phyloP scores from a whole-genome alignment of 2,888 invertebrate species.

The Podotricha telesiphe region DNA sequence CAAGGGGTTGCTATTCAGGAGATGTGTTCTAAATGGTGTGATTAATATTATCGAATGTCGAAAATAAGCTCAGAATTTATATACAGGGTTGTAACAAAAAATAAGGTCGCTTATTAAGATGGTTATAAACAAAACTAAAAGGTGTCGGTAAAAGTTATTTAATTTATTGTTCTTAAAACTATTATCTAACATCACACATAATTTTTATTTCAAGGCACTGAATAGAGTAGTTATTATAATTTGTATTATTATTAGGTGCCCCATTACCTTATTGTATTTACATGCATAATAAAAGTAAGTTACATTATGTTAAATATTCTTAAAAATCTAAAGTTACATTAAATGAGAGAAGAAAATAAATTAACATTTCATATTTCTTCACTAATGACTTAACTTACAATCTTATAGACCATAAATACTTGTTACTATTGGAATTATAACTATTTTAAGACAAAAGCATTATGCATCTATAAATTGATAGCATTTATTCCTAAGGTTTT shows the following conservation, averaged over 20 bases:
- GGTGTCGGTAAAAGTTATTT: constrained; percentile 49
- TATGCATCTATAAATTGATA: constrained; percentile 19
- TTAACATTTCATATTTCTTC: constrained; percentile 16
- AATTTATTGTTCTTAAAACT: constrained; percentile 52
- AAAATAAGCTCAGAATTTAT: constrained; percentile 38
- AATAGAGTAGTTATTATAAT: constrained; percentile 52
- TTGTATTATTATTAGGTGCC: constrained; percentile 64
- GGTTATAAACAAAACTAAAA: constrained; percentile 41
- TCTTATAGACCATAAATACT: constrained; percentile 25
- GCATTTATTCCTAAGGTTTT: constrained; percentile 32
- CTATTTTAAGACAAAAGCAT: constrained; percentile 25
- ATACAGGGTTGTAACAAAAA: constrained; percentile 26
- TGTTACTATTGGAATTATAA: constrained; percentile 7
- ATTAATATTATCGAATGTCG: constrained; percentile 53
- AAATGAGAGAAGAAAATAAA: constrained; percentile 7
- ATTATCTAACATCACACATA: constrained; percentile 74
- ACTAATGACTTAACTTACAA: constrained; percentile 13
- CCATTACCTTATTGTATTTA: constrained; percentile 48
- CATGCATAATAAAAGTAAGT: constrained; percentile 38
- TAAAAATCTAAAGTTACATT: constrained; percentile 28
- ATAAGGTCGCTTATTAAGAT: constrained; percentile 16
- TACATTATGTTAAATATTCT: constrained; percentile 12
- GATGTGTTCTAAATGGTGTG: constrained; percentile 57
- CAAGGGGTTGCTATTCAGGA: constrained; percentile 55
- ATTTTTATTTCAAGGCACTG: constrained; percentile 70